These are phyloP conservation scores for Galeopsomyia nigrocyanea DNA, from an alignment of 2,888 invertebrate genomes.

Conservation along the genomic window DNA sequence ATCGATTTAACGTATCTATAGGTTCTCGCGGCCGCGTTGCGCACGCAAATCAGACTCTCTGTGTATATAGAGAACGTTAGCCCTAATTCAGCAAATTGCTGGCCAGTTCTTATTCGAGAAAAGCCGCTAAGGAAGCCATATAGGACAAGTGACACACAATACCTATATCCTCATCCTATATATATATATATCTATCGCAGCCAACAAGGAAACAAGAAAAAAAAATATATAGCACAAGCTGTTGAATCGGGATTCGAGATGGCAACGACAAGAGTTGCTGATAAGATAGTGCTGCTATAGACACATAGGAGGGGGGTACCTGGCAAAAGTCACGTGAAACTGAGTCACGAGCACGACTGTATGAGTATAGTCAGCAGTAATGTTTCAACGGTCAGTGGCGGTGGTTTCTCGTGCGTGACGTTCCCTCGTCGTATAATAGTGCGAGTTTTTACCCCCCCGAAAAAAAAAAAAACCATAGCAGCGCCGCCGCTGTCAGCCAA, in stretches of 20 bases:
- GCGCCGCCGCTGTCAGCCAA: not conserved
- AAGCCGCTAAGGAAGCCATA: not conserved
- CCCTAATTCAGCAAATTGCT: constrained; percentile 27
- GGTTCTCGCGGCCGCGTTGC: not conserved
- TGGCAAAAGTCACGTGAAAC: not conserved
- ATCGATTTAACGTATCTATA: not conserved
- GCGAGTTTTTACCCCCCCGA: not conserved
- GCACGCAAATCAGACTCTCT: not conserved
- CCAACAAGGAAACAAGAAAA: too few relatives aligned
- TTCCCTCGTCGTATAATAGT: not conserved
- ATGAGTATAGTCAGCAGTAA: too few relatives aligned
- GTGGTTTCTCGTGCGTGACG: constrained; percentile 34
- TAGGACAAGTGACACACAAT: constrained; percentile 8
- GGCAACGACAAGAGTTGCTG: too few relatives aligned
- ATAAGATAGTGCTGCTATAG: not conserved
- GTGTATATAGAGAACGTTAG: not conserved
- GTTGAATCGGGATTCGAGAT: too few relatives aligned
- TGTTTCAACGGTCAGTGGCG: constrained; percentile 33
- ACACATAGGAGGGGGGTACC: not conserved
- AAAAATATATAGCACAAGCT: too few relatives aligned
- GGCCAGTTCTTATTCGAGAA: not conserved
- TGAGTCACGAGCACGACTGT: not conserved
- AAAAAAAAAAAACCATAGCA: not conserved
- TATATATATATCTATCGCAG: constrained; percentile 9
- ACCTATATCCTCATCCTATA: too few relatives aligned